A percentile compares a stretch with the other conserved stretches of the same genome.
phyloP scores from a whole-genome alignment of 2,888 invertebrate genomes.

The Dicyrtoma fusca region DNA sequence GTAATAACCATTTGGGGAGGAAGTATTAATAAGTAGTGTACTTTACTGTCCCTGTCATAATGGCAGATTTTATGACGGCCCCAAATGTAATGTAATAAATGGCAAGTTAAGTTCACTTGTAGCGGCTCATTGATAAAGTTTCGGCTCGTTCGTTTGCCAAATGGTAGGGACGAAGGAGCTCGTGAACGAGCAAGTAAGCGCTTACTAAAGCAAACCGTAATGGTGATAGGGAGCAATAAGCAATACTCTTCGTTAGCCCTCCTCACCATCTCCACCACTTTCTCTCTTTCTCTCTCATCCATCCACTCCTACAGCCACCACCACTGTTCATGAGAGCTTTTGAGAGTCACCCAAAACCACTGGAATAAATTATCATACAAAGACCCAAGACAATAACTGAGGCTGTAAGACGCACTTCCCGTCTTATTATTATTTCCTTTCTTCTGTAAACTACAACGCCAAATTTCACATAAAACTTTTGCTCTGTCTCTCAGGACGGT shows the following conservation, averaged over 20 bases:
- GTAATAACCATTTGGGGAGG: conserved; percentile 29
- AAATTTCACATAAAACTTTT: too few species aligned
- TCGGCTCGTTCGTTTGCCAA: conserved; percentile 23
- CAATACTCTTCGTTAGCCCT: conserved; percentile 16
- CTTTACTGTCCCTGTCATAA: conserved; percentile 33
- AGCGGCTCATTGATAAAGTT: conserved; percentile 33
- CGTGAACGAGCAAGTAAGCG: conserved; percentile 20
- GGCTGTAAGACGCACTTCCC: conserved; percentile 12
- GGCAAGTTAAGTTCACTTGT: conserved; percentile 30
- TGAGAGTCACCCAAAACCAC: conserved; percentile 6
- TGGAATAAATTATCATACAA: conserved; percentile 29
- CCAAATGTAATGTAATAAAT: conserved; percentile 33
- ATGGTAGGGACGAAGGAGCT: conserved; percentile 17
- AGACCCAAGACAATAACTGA: conserved; percentile 23
- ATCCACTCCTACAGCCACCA: not conserved
- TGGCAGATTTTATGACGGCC: conserved; percentile 31
- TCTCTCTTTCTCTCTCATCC: not conserved
- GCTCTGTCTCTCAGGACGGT: too few species aligned
- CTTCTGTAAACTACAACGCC: too few species aligned
- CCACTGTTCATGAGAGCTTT: not conserved
- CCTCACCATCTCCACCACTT: not conserved
- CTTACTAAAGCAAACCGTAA: conserved; percentile 27
- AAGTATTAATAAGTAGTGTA: conserved; percentile 31
- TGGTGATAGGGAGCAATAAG: conserved; percentile 31
- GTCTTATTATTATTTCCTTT: conserved; percentile 11